phyloP scores from a whole-genome alignment of 2,113 vertebrate genomes.

The Ranitomeya imitator region DNA sequence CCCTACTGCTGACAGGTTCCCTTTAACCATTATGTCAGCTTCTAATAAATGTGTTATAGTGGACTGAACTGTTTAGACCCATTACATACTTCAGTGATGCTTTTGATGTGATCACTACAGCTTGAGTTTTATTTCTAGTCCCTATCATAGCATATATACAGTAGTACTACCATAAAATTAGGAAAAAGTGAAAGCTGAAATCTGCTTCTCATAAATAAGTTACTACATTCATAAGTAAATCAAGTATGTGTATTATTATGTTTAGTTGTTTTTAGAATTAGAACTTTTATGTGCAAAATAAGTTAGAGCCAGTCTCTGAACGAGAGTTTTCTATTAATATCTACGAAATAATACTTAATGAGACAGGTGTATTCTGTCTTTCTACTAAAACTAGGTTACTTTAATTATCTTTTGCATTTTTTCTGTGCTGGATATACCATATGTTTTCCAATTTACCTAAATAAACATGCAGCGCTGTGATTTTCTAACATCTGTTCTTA shows the following conservation, averaged over 20 bases:
- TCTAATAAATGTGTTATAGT: too few species aligned
- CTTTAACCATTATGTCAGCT: too few species aligned
- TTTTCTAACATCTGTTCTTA: slow-evolving; percentile 58
- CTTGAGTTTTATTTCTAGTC: too few species aligned
- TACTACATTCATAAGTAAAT: not conserved
- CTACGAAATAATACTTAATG: slow-evolving; percentile 42
- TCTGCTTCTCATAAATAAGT: not conserved
- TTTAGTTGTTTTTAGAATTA: slow-evolving; percentile 20
- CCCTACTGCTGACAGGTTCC: too few species aligned
- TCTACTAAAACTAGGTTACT: slow-evolving; percentile 57
- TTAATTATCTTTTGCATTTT: slow-evolving; percentile 57
- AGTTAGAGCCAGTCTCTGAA: slow-evolving; percentile 10
- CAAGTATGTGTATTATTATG: not conserved
- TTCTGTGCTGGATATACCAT: slow-evolving; percentile 52
- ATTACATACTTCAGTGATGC: too few species aligned
- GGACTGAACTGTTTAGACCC: too few species aligned
- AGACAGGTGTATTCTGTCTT: slow-evolving; percentile 50
- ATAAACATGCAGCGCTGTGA: slow-evolving; percentile 58
- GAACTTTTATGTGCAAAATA: slow-evolving; percentile 31
- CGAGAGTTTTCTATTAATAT: slow-evolving; percentile 44
- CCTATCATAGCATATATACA: too few species aligned
- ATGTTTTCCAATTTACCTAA: slow-evolving; percentile 59
- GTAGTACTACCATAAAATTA: not conserved
- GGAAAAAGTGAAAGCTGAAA: not conserved
- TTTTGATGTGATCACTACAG: too few species aligned